These are phyloP conservation scores for Sycobia sp. DNA, from an alignment of 1,140 invertebrate species.

Conservation along the genomic window DNA sequence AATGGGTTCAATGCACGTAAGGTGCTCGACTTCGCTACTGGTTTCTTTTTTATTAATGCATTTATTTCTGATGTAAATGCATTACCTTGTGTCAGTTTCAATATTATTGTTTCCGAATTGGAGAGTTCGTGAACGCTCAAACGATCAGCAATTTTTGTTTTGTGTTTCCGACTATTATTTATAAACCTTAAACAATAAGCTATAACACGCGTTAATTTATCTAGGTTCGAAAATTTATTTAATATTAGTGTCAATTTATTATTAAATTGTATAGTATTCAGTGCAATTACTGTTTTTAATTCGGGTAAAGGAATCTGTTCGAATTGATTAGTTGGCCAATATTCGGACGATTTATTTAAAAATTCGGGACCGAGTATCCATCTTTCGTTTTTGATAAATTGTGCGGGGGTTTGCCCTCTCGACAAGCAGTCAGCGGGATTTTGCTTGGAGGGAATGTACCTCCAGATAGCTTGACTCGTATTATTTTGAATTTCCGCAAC, in stretches of 20 bases:
- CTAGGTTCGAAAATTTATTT: not conserved
- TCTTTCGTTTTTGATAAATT: not conserved
- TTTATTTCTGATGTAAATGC: not conserved
- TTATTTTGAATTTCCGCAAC: constrained; percentile 40
- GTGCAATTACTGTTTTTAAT: not conserved
- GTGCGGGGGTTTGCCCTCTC: constrained; percentile 10
- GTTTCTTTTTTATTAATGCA: not conserved
- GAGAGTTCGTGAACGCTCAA: not conserved
- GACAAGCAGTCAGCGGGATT: constrained; percentile 47
- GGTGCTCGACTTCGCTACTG: too few species aligned
- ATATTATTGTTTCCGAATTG: not conserved
- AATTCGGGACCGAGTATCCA: constrained; percentile 12
- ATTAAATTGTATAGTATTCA: not conserved
- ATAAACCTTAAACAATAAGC: not conserved
- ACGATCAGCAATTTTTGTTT: too few species aligned
- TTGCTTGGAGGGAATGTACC: constrained; percentile 40
- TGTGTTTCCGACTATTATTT: not conserved
- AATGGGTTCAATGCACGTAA: constrained; percentile 37
- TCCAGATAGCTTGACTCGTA: constrained; percentile 35
- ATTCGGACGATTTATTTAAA: not conserved
- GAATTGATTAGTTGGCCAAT: not conserved
- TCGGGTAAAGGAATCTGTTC: not conserved
- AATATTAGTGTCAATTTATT: not conserved
- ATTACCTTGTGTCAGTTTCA: not conserved
- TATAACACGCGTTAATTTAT: not conserved